Evolutionary conservation across 2,888 invertebrate species (phyloP), one percentile per base, ranked within the genome.

Genomic region (Cataglyphis albicans): DNA sequence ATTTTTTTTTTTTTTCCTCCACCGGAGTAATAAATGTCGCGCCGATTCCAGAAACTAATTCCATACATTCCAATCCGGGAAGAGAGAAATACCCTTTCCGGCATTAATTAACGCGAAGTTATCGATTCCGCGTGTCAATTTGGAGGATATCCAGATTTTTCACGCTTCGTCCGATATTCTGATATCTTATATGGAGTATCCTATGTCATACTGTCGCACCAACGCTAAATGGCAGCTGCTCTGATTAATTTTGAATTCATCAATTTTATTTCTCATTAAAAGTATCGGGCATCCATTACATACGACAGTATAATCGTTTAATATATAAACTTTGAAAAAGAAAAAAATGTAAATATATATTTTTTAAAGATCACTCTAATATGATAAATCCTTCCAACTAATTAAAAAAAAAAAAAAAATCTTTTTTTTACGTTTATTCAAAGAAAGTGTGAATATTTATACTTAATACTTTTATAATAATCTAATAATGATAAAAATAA

Each of bases 81-180:
- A 29, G 57, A 55, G 48, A 57, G 41, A 32, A 25, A 32, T 32
- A 21, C 68, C 68, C 48, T 81, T 76, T 57, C 41, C 65, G 67
- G 18, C 25, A 82, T 83, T 85, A 88, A 87, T 82, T 86, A 88
- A 85, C 82, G 85, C 61, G 59, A 83, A 68, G 82, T 87, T 85
- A 88, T 83, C 82, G 86, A 38, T 57, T 61, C 32, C 38, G 38
- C 81, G 61, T 74, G 57, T 61, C 74, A 70, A 72, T 84, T 63
- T 82, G 21, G 48, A 68, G 15, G n/a, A 12, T 21, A 52, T 29
- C 21, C 25, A 32, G 21, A 81, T 75, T 86, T 86, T 75, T 67
- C 65, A 48, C 55, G 12, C 21, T 29, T 44, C 9, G 1, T 21
- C 12, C 3, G 4, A 57, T 59, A 64, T 59, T 21, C n/a, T 57